phyloP scores from a whole-genome alignment of 2,797 vertebrate species.

The Tachyglossus aculeatus region DNA sequence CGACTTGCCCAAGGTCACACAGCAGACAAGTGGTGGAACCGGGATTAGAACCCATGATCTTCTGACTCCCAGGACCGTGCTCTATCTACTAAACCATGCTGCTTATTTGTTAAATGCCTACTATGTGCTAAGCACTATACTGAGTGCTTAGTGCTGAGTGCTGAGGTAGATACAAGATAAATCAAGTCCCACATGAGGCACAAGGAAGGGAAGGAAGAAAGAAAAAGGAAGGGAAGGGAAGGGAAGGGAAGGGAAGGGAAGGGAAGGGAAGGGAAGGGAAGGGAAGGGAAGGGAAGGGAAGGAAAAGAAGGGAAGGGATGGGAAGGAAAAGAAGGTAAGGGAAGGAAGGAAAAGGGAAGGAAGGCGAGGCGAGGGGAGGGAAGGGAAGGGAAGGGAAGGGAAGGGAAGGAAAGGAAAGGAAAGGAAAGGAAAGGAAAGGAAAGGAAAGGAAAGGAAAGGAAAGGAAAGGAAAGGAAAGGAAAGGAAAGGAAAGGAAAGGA shows the following conservation, averaged over 20 bases:
- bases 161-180: too few species aligned
- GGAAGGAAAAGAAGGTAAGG: not conserved
- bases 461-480: too few species aligned
- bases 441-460: too few species aligned
- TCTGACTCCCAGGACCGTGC: too few species aligned
- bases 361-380: not conserved
- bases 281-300: not conserved
- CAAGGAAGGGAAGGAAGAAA: not conserved
- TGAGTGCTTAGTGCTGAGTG: too few species aligned
- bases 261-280: fast-evolving
- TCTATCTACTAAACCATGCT: too few species aligned
- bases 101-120: too few species aligned
- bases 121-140: too few species aligned
- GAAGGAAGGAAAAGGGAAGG: not conserved
- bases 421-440: not conserved
- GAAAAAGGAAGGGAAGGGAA: not conserved
- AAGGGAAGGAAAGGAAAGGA: not conserved
- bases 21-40: too few species aligned
- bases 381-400: not conserved
- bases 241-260: fast-evolving
- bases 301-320: not conserved
- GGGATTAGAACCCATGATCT: too few species aligned
- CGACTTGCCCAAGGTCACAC: too few species aligned
- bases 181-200: too few species aligned
- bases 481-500: not conserved